phyloP scores from a whole-genome alignment of 2,113 vertebrate species.

The Guaruba guarouba region DNA sequence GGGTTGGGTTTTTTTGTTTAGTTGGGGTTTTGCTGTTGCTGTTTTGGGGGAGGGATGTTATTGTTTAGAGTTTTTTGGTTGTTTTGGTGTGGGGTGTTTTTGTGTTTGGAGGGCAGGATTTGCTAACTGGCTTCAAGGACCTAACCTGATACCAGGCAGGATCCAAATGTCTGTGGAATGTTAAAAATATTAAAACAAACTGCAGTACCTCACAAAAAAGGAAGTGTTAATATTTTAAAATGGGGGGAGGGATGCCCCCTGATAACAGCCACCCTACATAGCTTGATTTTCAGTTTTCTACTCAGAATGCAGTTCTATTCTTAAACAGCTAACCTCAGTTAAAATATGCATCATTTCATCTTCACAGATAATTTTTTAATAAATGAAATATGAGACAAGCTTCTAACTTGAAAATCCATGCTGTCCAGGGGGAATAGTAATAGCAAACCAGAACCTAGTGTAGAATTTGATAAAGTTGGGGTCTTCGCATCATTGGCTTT shows the following conservation, averaged over 20 bases:
- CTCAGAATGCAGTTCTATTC: not conserved
- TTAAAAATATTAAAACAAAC: not conserved
- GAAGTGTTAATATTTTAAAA: not conserved
- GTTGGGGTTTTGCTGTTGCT: not conserved
- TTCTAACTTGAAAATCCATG: not conserved
- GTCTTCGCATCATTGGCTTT: not conserved
- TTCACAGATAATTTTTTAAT: not conserved
- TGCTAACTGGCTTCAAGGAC: not conserved
- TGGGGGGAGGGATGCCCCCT: not conserved
- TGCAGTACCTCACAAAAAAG: not conserved
- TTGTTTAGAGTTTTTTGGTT: not conserved
- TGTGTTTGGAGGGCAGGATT: not conserved
- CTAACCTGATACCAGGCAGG: not conserved
- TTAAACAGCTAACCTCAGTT: not conserved
- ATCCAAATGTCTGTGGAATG: not conserved
- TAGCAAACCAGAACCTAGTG: not conserved
- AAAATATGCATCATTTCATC: not conserved
- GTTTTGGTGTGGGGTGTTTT: not conserved
- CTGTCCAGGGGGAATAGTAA: not conserved
- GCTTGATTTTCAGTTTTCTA: not conserved
- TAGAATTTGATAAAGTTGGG: not conserved
- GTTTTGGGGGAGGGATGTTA: not conserved
- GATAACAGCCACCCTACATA: not conserved
- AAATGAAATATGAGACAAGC: not conserved
- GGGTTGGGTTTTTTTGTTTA: not conserved